These are phyloP conservation scores for Halichoeres trimaculatus DNA, from an alignment of 2,113 vertebrate genomes.

Conservation along the genomic window DNA sequence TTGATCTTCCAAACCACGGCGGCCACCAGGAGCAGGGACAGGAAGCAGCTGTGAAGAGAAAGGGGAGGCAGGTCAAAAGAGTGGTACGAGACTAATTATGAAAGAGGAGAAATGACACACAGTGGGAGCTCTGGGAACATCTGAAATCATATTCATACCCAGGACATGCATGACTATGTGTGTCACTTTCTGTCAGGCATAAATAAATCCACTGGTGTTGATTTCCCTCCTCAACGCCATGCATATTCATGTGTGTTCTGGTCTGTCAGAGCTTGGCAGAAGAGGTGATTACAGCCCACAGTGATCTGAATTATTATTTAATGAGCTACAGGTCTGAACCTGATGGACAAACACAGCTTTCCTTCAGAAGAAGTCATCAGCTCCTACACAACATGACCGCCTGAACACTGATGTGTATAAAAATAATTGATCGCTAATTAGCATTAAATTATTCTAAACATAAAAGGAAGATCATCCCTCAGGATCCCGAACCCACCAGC, in stretches of 20 bases:
- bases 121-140: background rate
- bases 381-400: too few relatives aligned
- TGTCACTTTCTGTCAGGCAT: background rate
- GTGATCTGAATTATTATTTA: background rate
- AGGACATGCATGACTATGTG: background rate
- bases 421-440: too few relatives aligned
- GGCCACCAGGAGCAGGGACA: constrained; percentile 94
- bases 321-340: background rate
- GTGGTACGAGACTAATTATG: background rate
- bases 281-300: background rate
- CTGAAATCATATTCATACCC: background rate
- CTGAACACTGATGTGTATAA: too few relatives aligned
- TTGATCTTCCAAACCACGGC: constrained; percentile 98
- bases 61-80: constrained; percentile 9
- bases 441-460: too few relatives aligned
- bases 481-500: too few relatives aligned
- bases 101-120: background rate
- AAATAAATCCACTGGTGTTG: background rate
- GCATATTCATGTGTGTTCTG: constrained; percentile 19
- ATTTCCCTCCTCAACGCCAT: background rate
- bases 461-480: background rate
- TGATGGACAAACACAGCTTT: background rate
- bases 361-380: background rate
- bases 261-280: background rate
- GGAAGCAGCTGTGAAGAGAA: constrained; percentile 88